Percentiles rank a stretch among this genome's conserved stretches.
phyloP scores from a whole-genome alignment of 2,797 vertebrate species.

The Oryzias dopingdopingensis region DNA sequence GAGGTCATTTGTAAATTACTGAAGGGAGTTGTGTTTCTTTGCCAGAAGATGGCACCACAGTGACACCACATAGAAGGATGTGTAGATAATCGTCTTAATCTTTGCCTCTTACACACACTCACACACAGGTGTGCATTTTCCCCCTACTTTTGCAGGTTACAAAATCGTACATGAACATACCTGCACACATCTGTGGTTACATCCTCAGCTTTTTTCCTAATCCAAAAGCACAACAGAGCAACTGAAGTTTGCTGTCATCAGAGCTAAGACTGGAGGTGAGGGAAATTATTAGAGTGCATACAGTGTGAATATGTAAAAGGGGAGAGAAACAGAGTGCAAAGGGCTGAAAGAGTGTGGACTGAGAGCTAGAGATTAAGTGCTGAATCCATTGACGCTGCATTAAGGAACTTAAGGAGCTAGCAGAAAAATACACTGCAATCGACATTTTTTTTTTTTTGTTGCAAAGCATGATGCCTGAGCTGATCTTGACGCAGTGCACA shows the following conservation, averaged over 20 bases:
- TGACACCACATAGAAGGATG: constrained; percentile 17
- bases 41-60: constrained; percentile 73
- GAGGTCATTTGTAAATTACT: constrained; percentile 5
- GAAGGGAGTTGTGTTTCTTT: constrained; percentile 23
- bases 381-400: constrained; percentile 63
- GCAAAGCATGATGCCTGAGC: constrained; percentile 32
- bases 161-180: constrained; percentile 7
- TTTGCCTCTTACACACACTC: constrained; percentile 6
- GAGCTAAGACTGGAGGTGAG: constrained; percentile 16
- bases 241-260: constrained; percentile 8
- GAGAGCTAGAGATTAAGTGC: constrained; percentile 55
- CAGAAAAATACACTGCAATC: constrained; percentile 57
- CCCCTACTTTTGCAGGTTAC: constrained; percentile 7
- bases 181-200: constrained; percentile 10
- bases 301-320: constrained; percentile 2
- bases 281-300: constrained; percentile 15
- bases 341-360: constrained; percentile 41
- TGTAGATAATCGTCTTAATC: constrained; percentile 37
- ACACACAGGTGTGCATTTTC: constrained; percentile 8
- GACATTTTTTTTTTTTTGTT: constrained; percentile 57
- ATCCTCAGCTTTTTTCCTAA: constrained; percentile 13
- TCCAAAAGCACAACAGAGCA: constrained; percentile 22
- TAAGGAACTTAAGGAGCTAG: constrained; percentile 57
- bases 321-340: constrained; percentile 11
- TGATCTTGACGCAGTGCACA: constrained; percentile 53